Evolutionary conservation across 2,888 invertebrate species (phyloP).

Genomic region (Eudemis profundana): DNA sequence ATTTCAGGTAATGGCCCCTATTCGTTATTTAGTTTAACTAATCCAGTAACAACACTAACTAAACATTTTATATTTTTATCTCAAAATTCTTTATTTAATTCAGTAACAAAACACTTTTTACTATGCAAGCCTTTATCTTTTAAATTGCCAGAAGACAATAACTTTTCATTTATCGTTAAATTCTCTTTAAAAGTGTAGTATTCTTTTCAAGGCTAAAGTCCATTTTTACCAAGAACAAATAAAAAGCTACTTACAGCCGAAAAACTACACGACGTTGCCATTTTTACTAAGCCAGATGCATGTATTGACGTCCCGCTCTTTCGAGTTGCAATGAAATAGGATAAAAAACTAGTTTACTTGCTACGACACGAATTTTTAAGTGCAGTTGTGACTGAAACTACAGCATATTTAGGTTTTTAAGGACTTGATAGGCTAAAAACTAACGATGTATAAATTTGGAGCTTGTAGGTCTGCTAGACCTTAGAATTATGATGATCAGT

Average conservation of each 20-base stretch:
- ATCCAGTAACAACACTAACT: slow-evolving; percentile 11
- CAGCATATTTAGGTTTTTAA: no score
- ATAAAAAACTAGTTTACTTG: background rate
- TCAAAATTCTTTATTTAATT: slow-evolving; percentile 2
- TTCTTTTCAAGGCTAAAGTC: slow-evolving; percentile 11
- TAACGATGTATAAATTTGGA: no score
- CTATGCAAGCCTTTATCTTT: background rate
- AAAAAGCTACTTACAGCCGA: background rate
- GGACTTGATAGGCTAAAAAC: no score
- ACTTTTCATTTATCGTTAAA: background rate
- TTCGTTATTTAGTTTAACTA: background rate
- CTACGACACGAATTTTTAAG: background rate
- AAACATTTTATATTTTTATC: slow-evolving; percentile 4
- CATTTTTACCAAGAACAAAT: slow-evolving; percentile 14
- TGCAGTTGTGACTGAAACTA: background rate
- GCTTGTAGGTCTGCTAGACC: no score
- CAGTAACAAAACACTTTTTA: background rate
- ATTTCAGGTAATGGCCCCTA: background rate
- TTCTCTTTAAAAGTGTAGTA: background rate
- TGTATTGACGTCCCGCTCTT: slow-evolving; percentile 17
- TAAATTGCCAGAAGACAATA: background rate
- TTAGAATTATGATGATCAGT: no score
- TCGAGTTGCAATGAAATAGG: background rate
- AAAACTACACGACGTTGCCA: slow-evolving; percentile 20
- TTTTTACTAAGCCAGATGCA: slow-evolving; percentile 8